Evolutionary conservation across 2,888 invertebrate species (phyloP), one percentile per base, ranked within the genome.

Genomic region (Nemotelus nigrinus): DNA sequence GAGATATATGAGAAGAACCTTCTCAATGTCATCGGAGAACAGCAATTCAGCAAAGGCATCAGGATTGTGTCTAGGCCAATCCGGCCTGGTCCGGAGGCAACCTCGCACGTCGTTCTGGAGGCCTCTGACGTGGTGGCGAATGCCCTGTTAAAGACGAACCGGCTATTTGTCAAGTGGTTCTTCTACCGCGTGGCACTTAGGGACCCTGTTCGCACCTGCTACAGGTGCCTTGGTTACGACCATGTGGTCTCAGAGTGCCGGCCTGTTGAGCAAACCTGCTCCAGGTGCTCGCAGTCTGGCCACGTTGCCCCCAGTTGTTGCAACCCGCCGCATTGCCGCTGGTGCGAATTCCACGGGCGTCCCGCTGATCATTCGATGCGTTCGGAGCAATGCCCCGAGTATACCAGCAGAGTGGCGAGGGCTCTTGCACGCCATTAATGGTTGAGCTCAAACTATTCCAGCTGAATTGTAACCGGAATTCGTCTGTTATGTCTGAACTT

Each of bases 151-250:
- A n/a, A 10, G 7, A 2, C 70, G 6, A 53, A 70, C 3, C 25
- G 70, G 50, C 6, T 48, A 2, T 70, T 50, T 8, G 70, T 70
- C 2, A 70, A 41, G 25, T 70, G 70, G 70, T 70, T 53, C 50
- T 47, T 25, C 6, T 70, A 70, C 50, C 25, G 70, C 3, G 70
- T 70, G 8, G 3, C 2, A n/a, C 3, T 10, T 7, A 6, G 25
- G 25, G 70, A n/a, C n/a, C n/a, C n/a, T n/a, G n/a, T n/a, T n/a
- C n/a, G n/a, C n/a, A n/a, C n/a, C n/a, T n/a, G n/a, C n/a, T n/a
- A n/a, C n/a, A n/a, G n/a, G n/a, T n/a, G n/a, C n/a, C n/a, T n/a
- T n/a, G n/a, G n/a, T n/a, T n/a, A n/a, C n/a, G n/a, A n/a, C n/a
- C n/a, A n/a, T n/a, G n/a, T n/a, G n/a, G n/a, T n/a, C n/a, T n/a